Percentiles rank a stretch among this genome's conserved stretches.
phyloP scores from a whole-genome alignment of 2,888 invertebrate species.

The Euclidia mi region DNA sequence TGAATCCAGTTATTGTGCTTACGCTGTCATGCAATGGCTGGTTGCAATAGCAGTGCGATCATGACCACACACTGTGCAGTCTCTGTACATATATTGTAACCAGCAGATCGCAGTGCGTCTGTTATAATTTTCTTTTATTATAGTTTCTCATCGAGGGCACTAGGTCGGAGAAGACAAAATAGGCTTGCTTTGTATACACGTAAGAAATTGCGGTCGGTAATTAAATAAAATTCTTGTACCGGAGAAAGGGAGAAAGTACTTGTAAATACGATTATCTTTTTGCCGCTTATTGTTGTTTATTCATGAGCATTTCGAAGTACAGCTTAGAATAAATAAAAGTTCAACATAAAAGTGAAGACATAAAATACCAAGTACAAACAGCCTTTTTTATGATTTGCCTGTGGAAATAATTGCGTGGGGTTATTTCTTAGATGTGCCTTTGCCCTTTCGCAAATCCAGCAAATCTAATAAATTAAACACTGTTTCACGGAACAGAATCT shows the following conservation, averaged over 20 bases:
- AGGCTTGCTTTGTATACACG: constrained; percentile 8
- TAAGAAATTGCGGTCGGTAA: constrained; percentile 20
- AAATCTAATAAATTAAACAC: too few species aligned
- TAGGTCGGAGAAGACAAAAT: constrained; percentile 16
- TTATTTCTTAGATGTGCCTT: too few species aligned
- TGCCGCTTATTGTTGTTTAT: too few species aligned
- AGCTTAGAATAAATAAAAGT: too few species aligned
- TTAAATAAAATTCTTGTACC: constrained; percentile 21
- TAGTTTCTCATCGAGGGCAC: constrained; percentile 34
- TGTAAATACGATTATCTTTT: neutral
- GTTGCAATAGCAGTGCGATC: constrained; percentile 46
- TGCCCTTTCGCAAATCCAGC: too few species aligned
- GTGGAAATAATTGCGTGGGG: too few species aligned
- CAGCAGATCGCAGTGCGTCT: neutral
- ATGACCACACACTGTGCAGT: constrained; percentile 10
- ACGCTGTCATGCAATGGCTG: constrained; percentile 55
- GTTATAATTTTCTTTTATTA: constrained; percentile 22
- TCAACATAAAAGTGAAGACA: too few species aligned
- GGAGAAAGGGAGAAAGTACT: constrained; percentile 34
- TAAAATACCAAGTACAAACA: too few species aligned
- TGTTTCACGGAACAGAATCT: too few species aligned
- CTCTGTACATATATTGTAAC: too few species aligned
- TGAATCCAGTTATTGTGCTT: constrained; percentile 53
- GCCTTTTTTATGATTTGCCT: too few species aligned
- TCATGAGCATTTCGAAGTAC: too few species aligned